Conservation (phyloP, 2,888 invertebrate species). For the Hofmannophila pseudospretella region DNA sequence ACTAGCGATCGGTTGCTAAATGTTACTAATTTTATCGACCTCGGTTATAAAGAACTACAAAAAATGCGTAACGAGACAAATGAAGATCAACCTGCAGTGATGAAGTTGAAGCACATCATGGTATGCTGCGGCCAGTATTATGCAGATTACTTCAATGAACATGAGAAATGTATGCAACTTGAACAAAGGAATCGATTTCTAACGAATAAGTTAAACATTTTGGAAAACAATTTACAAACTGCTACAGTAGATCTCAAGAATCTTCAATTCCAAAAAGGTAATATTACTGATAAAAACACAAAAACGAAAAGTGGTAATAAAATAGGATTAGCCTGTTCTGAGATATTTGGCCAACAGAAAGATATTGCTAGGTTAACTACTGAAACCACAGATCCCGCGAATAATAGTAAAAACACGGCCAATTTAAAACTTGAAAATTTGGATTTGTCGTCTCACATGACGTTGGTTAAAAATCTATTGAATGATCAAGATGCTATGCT, state of each 20-base stretch:
- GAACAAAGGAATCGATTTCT: slow-evolving; percentile 46
- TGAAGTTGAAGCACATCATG: slow-evolving; percentile 43
- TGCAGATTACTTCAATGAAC: slow-evolving; percentile 38
- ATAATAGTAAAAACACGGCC: neutral
- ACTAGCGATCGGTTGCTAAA: slow-evolving; percentile 31
- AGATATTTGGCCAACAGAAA: slow-evolving; percentile 1
- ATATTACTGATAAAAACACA: slow-evolving; percentile 13
- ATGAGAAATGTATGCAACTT: slow-evolving; percentile 27
- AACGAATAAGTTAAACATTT: slow-evolving; percentile 37
- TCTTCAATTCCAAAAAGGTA: slow-evolving; percentile 24
- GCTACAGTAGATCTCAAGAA: slow-evolving; percentile 30
- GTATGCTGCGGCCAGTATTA: slow-evolving; percentile 43
- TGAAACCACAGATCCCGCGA: neutral
- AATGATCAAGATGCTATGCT: slow-evolving; percentile 42
- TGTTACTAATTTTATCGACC: slow-evolving; percentile 34
- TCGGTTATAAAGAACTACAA: slow-evolving; percentile 40
- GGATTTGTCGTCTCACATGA: slow-evolving; percentile 39
- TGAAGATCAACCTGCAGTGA: slow-evolving; percentile 25
- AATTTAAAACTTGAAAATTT: slow-evolving; percentile 13
- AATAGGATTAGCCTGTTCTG: slow-evolving; percentile 5
- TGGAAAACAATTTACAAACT: slow-evolving; percentile 34
- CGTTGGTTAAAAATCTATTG: slow-evolving; percentile 39
- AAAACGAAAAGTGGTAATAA: slow-evolving; percentile 7
- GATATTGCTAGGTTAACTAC: neutral
- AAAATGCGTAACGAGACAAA: slow-evolving; percentile 26